These are phyloP conservation scores for Halcyon chelicuti DNA, from an alignment of 2,797 vertebrate genomes.

Conservation along the genomic window DNA sequence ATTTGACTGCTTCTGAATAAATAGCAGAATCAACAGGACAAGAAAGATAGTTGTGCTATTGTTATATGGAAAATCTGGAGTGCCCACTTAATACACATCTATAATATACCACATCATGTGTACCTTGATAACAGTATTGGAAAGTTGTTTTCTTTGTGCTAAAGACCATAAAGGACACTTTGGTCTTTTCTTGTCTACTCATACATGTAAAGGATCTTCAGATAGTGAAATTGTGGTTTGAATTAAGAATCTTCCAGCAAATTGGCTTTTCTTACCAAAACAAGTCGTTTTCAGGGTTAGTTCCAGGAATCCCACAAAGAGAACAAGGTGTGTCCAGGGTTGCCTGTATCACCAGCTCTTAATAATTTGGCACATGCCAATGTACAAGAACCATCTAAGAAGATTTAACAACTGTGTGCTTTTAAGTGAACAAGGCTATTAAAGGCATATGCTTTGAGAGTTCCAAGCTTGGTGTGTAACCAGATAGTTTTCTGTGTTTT, in stretches of 20 bases:
- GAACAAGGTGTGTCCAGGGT: background rate
- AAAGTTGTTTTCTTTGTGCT: background rate
- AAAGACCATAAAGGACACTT: background rate
- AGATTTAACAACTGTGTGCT: background rate
- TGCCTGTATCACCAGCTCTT: background rate
- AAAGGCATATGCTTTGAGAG: background rate
- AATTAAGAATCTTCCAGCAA: conserved; percentile 17
- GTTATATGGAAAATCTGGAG: background rate
- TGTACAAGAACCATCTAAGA: background rate
- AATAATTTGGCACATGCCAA: background rate
- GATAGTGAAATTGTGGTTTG: background rate
- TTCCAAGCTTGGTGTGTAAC: background rate
- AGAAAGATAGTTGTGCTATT: background rate
- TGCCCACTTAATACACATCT: background rate
- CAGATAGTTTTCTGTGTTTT: background rate
- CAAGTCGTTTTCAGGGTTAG: background rate
- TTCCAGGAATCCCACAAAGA: background rate
- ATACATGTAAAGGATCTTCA: background rate
- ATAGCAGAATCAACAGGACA: background rate
- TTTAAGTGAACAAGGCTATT: background rate
- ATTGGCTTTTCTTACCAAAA: conserved; percentile 18
- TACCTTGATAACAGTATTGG: background rate
- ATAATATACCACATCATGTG: background rate
- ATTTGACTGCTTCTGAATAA: background rate
- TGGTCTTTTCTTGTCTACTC: background rate